A percentile compares a stretch with the other conserved stretches of the same genome.
These are phyloP conservation scores for Ferdinandea cuprea DNA, from an alignment of 2,888 invertebrate genomes.

Conservation along the genomic window DNA sequence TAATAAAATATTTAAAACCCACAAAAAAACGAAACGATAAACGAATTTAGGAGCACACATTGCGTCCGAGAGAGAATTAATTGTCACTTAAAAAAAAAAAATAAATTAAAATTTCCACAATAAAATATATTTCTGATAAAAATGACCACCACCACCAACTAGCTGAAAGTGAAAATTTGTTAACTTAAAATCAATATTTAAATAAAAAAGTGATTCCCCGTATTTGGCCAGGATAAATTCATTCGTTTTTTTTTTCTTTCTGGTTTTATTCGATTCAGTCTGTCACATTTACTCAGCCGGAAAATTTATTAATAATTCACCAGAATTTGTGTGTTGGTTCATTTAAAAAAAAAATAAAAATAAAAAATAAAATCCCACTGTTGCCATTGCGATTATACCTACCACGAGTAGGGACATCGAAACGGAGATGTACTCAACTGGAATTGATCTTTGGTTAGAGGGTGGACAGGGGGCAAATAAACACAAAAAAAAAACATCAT, in stretches of 20 bases:
- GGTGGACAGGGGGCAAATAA: not conserved
- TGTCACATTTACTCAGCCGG: conserved; percentile 62
- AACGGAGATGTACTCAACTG: conserved; percentile 55
- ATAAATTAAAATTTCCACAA: not conserved
- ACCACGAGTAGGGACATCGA: not conserved
- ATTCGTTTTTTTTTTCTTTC: conserved; percentile 11
- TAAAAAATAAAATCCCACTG: not conserved
- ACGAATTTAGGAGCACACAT: conserved; percentile 32
- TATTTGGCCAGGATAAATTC: conserved; percentile 47
- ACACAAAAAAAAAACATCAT: not conserved
- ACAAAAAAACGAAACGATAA: not conserved
- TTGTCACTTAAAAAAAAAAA: not conserved
- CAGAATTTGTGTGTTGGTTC: conserved; percentile 67
- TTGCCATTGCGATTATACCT: conserved; percentile 16
- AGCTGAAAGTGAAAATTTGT: conserved; percentile 51
- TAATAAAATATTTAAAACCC: conserved; percentile 7
- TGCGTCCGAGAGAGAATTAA: conserved; percentile 12
- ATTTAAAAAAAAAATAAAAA: conserved; percentile 40
- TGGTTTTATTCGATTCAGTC: no score
- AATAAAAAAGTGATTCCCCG: conserved; percentile 6
- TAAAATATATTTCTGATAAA: conserved; percentile 18
- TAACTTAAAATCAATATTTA: conserved; percentile 53
- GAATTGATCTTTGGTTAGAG: conserved; percentile 63
- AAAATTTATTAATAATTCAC: conserved; percentile 73
- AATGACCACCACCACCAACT: conserved; percentile 32